A percentile compares a stretch with the other conserved stretches of the same genome.
Conservation (phyloP, 2,888 invertebrate genomes). For the Resseliella maxima region DNA sequence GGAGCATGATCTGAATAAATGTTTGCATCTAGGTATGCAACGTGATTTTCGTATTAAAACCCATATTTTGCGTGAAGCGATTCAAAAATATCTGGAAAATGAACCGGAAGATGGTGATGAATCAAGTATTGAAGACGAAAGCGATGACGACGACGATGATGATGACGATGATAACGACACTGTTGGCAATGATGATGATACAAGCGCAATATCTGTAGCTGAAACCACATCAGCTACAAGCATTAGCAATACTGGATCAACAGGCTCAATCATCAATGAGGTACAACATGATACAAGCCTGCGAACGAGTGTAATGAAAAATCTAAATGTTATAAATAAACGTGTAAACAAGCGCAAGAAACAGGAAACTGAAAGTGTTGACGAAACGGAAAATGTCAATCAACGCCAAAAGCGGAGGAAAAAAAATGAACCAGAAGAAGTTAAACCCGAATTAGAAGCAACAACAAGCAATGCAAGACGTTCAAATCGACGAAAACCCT, state of each 20-base stretch:
- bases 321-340: constrained; percentile 50
- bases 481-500: background rate
- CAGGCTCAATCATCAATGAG: background rate
- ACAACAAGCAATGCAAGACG: background rate
- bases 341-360: constrained; percentile 26
- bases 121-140: background rate
- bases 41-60: constrained; percentile 73
- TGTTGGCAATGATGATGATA: background rate
- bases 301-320: background rate
- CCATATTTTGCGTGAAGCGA: constrained; percentile 69
- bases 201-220: background rate
- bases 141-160: constrained; percentile 34
- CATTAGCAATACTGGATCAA: background rate
- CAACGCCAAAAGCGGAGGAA: background rate
- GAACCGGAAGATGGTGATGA: constrained; percentile 2
- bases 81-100: constrained; percentile 66
- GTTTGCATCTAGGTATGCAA: constrained; percentile 72
- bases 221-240: background rate
- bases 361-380: background rate
- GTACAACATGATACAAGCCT: background rate
- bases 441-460: background rate
- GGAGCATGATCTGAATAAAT: constrained; percentile 69
- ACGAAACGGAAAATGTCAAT: background rate
- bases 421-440: background rate
- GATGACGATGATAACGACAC: background rate